Percentiles rank a stretch among this genome's conserved stretches.
These are phyloP conservation scores for Oncorhynchus keta DNA, from an alignment of 2,113 vertebrate genomes.

Conservation along the genomic window DNA sequence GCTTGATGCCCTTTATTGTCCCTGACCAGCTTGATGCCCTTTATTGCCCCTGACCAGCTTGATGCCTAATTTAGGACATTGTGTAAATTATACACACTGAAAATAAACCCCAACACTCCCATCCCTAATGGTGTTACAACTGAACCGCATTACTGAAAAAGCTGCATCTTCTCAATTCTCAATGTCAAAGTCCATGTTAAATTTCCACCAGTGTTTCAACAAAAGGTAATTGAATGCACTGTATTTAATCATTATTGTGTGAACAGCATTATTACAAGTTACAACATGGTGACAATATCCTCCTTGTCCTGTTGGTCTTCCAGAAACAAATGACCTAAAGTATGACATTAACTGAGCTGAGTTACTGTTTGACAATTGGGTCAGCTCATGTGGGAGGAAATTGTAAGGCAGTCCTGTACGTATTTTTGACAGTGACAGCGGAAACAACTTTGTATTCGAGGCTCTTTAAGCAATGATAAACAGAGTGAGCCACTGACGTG, in stretches of 20 bases:
- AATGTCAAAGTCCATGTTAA: background rate
- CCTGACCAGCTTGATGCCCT: too few species aligned
- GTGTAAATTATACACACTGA: too few species aligned
- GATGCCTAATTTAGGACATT: too few species aligned
- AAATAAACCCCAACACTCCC: too few species aligned
- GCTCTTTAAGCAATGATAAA: background rate
- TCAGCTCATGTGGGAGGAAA: background rate
- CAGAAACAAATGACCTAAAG: background rate
- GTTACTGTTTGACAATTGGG: slow-evolving; percentile 19
- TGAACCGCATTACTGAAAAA: too few species aligned
- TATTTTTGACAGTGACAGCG: background rate
- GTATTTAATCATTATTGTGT: background rate
- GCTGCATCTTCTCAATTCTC: background rate
- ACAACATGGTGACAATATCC: background rate
- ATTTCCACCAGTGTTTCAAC: background rate
- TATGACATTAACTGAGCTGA: slow-evolving; percentile 1
- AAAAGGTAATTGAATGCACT: background rate
- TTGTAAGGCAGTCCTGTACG: background rate
- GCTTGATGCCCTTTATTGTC: too few species aligned
- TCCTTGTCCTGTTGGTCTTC: background rate
- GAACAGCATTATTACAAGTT: slow-evolving; percentile 7
- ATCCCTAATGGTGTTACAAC: too few species aligned
- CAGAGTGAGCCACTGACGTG: background rate
- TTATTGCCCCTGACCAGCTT: too few species aligned
- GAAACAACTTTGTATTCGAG: background rate